Evolutionary conservation across 2,888 invertebrate species (phyloP).

Genomic region (Notodonta ziczac): DNA sequence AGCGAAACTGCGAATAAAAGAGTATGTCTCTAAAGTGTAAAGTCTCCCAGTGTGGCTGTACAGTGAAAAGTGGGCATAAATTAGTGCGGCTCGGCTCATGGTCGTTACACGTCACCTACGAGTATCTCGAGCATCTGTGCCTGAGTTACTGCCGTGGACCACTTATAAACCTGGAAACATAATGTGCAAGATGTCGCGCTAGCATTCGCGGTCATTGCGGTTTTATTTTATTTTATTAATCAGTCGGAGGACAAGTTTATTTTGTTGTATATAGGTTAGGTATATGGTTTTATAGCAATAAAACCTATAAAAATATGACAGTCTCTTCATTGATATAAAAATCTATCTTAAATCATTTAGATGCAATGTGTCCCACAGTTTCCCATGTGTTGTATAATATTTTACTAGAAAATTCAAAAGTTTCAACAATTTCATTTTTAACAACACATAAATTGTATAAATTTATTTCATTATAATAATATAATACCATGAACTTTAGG

Average conservation of each 20-base stretch:
- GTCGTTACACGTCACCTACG: constrained; percentile 55
- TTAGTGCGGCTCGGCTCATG: constrained; percentile 30
- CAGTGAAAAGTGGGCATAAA: constrained; percentile 41
- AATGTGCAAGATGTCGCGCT: constrained; percentile 34
- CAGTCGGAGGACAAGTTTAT: no score
- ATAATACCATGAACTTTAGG: constrained; percentile 2
- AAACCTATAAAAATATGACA: no score
- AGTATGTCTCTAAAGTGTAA: background rate
- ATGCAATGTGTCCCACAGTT: no score
- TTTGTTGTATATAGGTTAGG: no score
- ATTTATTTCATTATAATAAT: constrained; percentile 15
- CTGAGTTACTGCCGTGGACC: constrained; percentile 51
- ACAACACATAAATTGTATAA: background rate
- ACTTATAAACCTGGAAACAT: constrained; percentile 47
- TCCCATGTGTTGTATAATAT: no score
- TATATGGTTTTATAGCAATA: no score
- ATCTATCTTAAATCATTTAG: no score
- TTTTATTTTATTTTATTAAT: constrained; percentile 14
- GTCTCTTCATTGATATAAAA: no score
- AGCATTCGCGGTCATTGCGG: constrained; percentile 30
- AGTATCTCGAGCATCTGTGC: constrained; percentile 56
- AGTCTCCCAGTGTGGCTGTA: constrained; percentile 16
- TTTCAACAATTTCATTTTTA: no score
- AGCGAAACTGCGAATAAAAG: no score
- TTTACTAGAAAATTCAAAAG: no score